phyloP scores from a whole-genome alignment of 2,113 vertebrate species.

The Kryptolebias marmoratus region DNA sequence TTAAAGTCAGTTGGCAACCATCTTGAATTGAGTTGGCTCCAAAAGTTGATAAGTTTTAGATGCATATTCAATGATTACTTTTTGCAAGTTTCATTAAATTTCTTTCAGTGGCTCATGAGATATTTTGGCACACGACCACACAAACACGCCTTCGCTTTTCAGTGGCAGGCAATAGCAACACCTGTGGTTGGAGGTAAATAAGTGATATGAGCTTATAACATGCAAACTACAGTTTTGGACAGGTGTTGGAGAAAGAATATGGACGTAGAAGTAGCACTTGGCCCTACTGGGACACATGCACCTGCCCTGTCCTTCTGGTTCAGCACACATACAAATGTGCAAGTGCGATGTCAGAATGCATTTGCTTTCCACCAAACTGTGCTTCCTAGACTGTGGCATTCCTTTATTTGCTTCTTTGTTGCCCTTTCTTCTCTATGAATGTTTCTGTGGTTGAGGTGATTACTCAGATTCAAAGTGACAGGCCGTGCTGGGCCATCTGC shows the following conservation, averaged over 20 bases:
- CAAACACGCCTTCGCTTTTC: no score
- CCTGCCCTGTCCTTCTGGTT: conserved; percentile 43
- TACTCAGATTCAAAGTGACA: conserved; percentile 56
- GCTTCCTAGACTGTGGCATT: conserved; percentile 4
- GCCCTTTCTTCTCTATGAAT: conserved; percentile 7
- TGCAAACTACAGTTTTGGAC: neutral
- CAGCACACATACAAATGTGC: conserved; percentile 5
- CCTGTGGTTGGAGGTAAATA: neutral
- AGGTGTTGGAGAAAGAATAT: conserved; percentile 3
- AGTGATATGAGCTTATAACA: neutral
- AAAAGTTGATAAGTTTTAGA: no score
- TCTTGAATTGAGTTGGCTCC: no score
- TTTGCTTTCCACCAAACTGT: conserved; percentile 13
- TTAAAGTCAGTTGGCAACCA: no score
- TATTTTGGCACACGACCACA: no score
- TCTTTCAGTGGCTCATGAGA: no score
- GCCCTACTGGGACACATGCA: conserved; percentile 34
- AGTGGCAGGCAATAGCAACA: neutral
- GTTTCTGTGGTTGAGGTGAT: conserved; percentile 39
- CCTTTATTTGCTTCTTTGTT: conserved; percentile 19
- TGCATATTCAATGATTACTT: no score
- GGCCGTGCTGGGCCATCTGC: conserved; percentile 43
- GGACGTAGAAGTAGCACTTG: conserved; percentile 32
- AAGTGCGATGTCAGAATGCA: conserved; percentile 24
- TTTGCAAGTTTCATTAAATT: no score